Evolutionary conservation across 1,140 invertebrate species (phyloP).

Genomic region (Drosophila guanche): DNA sequence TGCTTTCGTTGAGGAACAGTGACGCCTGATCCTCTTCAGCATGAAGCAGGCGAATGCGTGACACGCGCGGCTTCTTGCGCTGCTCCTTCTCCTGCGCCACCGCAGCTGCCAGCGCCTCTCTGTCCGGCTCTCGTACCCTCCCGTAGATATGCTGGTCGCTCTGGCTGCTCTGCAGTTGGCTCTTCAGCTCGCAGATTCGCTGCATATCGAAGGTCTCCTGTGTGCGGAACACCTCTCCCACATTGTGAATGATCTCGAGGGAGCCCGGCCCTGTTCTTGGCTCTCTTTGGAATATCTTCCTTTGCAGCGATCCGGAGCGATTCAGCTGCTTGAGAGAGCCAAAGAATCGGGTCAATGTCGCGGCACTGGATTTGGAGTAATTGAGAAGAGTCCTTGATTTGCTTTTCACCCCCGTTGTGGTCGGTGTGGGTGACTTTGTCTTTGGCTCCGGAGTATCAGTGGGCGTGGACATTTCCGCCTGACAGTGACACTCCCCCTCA

Average conservation of each 20-base stretch:
- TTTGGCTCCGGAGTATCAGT: constrained; percentile 1
- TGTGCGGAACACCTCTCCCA: constrained; percentile 76
- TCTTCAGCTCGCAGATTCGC: constrained; percentile 73
- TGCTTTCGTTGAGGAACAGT: constrained; percentile 71
- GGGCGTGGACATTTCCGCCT: constrained; percentile 5
- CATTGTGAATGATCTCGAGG: constrained; percentile 77
- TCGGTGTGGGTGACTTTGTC: not conserved
- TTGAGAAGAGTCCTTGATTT: constrained; percentile 63
- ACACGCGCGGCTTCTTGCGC: constrained; percentile 1
- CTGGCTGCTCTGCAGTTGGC: constrained; percentile 54
- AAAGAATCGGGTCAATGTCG: constrained; percentile 66
- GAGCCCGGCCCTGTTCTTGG: constrained; percentile 35
- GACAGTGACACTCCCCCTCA: constrained; percentile 54
- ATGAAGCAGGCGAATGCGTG: no score
- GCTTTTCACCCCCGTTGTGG: constrained; percentile 15
- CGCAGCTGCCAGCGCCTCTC: constrained; percentile 45
- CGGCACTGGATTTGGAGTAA: constrained; percentile 62
- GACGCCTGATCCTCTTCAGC: constrained; percentile 21
- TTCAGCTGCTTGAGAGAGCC: constrained; percentile 73
- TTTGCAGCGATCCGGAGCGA: constrained; percentile 57
- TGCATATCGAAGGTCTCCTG: constrained; percentile 77
- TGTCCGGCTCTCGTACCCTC: constrained; percentile 29
- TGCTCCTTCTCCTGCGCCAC: constrained; percentile 24
- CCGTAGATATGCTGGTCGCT: constrained; percentile 82
- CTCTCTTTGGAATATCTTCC: constrained; percentile 38